Base-by-base conservation (phyloP, 2,797 vertebrate genomes). In the Sciurus carolinensis region DNA sequence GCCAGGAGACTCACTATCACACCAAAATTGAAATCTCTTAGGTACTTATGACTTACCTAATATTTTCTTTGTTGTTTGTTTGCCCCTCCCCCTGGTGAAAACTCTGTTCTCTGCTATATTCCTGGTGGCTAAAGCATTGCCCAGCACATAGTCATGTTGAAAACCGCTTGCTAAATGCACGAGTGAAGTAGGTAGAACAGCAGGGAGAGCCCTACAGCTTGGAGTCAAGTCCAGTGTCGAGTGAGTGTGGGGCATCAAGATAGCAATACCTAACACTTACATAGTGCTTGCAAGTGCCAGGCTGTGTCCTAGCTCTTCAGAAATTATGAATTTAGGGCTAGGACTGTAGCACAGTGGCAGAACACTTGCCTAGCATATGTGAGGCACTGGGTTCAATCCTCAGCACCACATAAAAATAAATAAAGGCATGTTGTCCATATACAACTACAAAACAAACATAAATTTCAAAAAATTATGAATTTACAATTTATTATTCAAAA, bases 81-180 rank as follows among this genome's bases (percentile, higher is more conserved):
- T 81, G n/a, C 44, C 7, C 64, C 24, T 88, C 39, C 22, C 28
- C 47, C 26, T 14, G 54, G 10, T 10, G 33, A 52, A 33, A 72
- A 79, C 39, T 86, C 4, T 59, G 4, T 89, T 93, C 18, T 90
- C 57, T 90, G 64, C 66, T 72, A 4, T 67, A 44, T 83, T 76
- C 24, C 39, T 90, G 28, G 42, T 54, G 3, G 28, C 36, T 73
- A 26, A 75, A 54, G 71, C 36, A 36, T 69, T 54, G 75, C 50
- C 76, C 59, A 22, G 80, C 57, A 75, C 26, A 71, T 26, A 57
- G 62, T 59, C 62, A 33, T 50, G 42, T 44, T 87, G 57, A 36
- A 90, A 88, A 69, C 64, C 50, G 67, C 44, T 80, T 88, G 87
- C 76, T 62, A 57, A 87, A 33, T 87, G 75, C 79, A 75, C 15